Percentiles rank a stretch among this genome's conserved stretches.
Conservation (phyloP, 1,140 invertebrate species). For the Drosophila ficusphila region DNA sequence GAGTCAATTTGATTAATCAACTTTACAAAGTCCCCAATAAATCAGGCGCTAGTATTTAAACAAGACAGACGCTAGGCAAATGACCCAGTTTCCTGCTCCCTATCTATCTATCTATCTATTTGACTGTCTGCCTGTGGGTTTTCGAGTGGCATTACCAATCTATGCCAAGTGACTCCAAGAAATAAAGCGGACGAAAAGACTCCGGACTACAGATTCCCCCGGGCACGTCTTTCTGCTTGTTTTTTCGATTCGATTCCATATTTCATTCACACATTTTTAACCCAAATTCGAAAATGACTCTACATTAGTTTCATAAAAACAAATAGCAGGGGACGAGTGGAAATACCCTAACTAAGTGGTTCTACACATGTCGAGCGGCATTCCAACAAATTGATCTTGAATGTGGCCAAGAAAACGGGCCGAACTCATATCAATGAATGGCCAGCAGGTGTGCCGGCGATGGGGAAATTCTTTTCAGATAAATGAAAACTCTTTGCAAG, state of each 20-base stretch:
- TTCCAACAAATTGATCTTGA: slow-evolving; percentile 56
- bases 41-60: slow-evolving; percentile 56
- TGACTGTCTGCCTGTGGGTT: slow-evolving; percentile 9
- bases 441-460: slow-evolving; percentile 36
- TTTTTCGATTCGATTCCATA: slow-evolving; percentile 32
- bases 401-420: slow-evolving; percentile 25
- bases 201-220: slow-evolving; percentile 7
- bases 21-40: slow-evolving; percentile 66
- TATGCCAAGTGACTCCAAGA: slow-evolving; percentile 36
- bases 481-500: slow-evolving; percentile 8
- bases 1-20: slow-evolving; percentile 70
- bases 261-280: slow-evolving; percentile 71
- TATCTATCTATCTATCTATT: slow-evolving; percentile 18
- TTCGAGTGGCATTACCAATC: slow-evolving; percentile 50
- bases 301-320: slow-evolving; percentile 47
- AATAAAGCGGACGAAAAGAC: slow-evolving; percentile 11
- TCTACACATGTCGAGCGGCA: slow-evolving; percentile 43
- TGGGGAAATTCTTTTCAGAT: slow-evolving; percentile 25
- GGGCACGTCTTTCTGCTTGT: slow-evolving; percentile 5
- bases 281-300: slow-evolving; percentile 65
- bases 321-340: slow-evolving; percentile 11
- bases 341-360: slow-evolving; percentile 26
- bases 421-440: slow-evolving; percentile 17
- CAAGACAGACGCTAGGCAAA: slow-evolving; percentile 55
- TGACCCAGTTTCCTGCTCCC: slow-evolving; percentile 59